Conservation (phyloP, 2,888 invertebrate species). For the Teleiodes luculella region DNA sequence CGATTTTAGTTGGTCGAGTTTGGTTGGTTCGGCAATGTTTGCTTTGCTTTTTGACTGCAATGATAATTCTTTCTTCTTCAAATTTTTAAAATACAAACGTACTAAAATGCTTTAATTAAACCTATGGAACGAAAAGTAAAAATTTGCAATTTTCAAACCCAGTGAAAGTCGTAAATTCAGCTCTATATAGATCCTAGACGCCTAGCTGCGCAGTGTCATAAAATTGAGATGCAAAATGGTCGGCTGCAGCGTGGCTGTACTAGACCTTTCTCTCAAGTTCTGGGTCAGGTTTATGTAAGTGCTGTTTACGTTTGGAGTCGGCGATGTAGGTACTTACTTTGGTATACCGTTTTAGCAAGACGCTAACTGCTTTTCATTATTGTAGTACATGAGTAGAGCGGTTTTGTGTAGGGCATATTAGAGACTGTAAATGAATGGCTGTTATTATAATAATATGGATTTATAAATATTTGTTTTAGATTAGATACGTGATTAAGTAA, state of each 20-base stretch:
- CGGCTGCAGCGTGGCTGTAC: constrained; percentile 29
- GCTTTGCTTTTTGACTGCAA: no score
- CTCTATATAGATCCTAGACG: constrained; percentile 1
- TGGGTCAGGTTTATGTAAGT: constrained; percentile 67
- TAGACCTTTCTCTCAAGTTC: constrained; percentile 76
- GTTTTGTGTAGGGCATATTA: neutral
- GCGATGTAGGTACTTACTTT: constrained; percentile 20
- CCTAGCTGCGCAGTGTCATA: constrained; percentile 38
- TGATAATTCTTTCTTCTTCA: no score
- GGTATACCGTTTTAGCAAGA: constrained; percentile 26
- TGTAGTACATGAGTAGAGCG: no score
- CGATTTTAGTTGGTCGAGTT: no score
- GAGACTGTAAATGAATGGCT: neutral
- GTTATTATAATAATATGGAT: no score
- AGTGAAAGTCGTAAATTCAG: neutral
- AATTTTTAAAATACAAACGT: no score
- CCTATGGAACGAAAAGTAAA: neutral
- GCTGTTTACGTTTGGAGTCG: constrained; percentile 39
- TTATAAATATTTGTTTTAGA: no score
- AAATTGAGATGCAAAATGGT: constrained; percentile 47
- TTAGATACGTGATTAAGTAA: no score
- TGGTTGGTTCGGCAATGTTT: no score
- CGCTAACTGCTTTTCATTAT: neutral
- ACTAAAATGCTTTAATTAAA: no score
- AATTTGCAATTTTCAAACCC: no score